Conservation (phyloP, 92 coral and sea anemone genomes). For the Scolanthus callimorphus region DNA sequence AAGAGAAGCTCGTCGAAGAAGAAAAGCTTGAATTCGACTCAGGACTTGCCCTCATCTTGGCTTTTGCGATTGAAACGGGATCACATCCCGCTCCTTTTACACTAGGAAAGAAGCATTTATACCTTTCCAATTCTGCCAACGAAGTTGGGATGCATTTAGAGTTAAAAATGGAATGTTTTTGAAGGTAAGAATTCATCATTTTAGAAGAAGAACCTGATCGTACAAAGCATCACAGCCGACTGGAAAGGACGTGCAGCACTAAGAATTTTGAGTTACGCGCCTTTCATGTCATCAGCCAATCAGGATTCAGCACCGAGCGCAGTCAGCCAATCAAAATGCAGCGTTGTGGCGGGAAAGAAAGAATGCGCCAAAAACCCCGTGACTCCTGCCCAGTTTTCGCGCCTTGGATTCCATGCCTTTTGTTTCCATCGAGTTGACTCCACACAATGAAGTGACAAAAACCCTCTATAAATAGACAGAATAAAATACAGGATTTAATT, state of each 20-base stretch:
- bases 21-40: constrained; percentile 40
- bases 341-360: constrained; percentile 72
- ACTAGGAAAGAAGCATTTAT: constrained; percentile 84
- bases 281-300: constrained; percentile 67
- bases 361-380: constrained; percentile 37
- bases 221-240: constrained; percentile 78
- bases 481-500: no score
- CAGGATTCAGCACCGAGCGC: constrained; percentile 39
- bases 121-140: constrained; percentile 71
- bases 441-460: background rate
- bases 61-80: constrained; percentile 68
- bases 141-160: constrained; percentile 58
- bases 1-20: constrained; percentile 57
- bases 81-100: constrained; percentile 64
- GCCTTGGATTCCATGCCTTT: constrained; percentile 1
- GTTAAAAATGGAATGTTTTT: constrained; percentile 72
- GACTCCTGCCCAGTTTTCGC: constrained; percentile 6
- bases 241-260: constrained; percentile 67
- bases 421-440: background rate
- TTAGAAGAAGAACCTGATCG: constrained; percentile 53
- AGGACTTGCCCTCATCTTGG: constrained; percentile 49
- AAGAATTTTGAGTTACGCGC: constrained; percentile 98
- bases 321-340: constrained; percentile 29
- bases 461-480: no score
- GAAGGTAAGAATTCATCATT: constrained; percentile 69